Conservation (phyloP, 2,113 vertebrate species). For the Narcine bancroftii region DNA sequence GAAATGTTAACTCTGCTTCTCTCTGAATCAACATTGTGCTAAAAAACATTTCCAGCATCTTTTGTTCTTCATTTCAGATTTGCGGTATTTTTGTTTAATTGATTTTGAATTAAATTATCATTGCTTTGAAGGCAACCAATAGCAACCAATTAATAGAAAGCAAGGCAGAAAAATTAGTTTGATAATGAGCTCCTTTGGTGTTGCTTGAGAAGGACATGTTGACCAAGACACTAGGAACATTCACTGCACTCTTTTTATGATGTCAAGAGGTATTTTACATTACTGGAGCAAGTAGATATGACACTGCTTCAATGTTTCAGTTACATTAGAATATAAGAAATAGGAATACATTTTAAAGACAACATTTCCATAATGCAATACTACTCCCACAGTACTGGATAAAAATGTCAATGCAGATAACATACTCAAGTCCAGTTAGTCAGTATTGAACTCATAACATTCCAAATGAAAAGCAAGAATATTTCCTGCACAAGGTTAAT, state of each 20-base stretch:
- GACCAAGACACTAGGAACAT: background rate
- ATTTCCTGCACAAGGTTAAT: background rate
- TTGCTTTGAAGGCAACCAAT: background rate
- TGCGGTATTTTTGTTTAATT: too few relatives aligned
- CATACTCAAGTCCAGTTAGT: background rate
- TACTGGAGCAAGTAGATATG: background rate
- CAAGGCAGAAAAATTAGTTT: background rate
- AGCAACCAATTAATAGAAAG: background rate
- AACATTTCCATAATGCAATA: background rate
- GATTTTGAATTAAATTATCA: background rate
- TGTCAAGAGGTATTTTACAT: background rate
- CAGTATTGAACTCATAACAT: background rate
- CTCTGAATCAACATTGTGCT: too few relatives aligned
- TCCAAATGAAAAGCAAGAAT: background rate
- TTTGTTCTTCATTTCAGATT: too few relatives aligned
- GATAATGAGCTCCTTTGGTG: background rate
- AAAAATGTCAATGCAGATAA: background rate
- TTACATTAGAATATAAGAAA: too few relatives aligned
- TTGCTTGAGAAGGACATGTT: background rate
- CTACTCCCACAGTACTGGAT: background rate
- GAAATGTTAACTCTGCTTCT: too few relatives aligned
- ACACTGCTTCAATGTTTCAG: background rate
- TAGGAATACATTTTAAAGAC: background rate
- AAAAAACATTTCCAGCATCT: too few relatives aligned
- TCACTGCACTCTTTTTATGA: background rate